Base-by-base conservation (phyloP, 2,113 vertebrate genomes). In the Antechinus stuartii region DNA sequence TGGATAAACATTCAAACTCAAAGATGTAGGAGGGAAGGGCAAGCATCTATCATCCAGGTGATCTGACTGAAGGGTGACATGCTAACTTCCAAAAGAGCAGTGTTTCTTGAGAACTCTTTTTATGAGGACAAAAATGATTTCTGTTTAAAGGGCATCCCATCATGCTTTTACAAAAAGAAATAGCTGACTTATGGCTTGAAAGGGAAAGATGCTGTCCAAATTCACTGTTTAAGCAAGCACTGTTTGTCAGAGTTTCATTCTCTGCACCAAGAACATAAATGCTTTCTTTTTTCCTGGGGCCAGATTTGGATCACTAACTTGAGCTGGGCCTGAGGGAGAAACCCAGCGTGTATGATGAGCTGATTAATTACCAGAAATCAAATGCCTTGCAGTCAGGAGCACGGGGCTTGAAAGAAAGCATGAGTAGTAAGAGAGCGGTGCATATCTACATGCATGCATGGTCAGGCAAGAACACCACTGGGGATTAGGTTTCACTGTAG, bases 341-440 rank as follows among this genome's bases (percentile, higher is more conserved):
- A 97, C 97, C 91, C 97, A 98, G 98, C 94, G 35, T 97, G 97
- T 98, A 98, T 98, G 98, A 98, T 98, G 98, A 98, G 98, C 98
- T 99, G 98, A 98, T 99, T 99, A 99, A 98, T 99, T 99, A 98
- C 97, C 95, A 98, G 98, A 98, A 99, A 98, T 99, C 98, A 98
- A 98, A 98, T 98, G 98, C 98, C 98, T 98, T 98, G 94, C 97
- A 98, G 98, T 98, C 96, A 98, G 96, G 96, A 98, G 96, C 95
- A 97, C 96, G 35, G 91, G 92, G 95, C 96, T 97, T 98, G 97
- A 98, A 98, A 98, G 95, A 89, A 97, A 98, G 97, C 76, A 97
- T 94, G 90, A 90, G 95, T 95, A 95, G 92, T 91, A 47, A 96
- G 97, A 97, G 97, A 98, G 94, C 95, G 52, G 95, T 93, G 96